Base-by-base conservation (phyloP, 2,113 vertebrate genomes). In the Mobula birostris region DNA sequence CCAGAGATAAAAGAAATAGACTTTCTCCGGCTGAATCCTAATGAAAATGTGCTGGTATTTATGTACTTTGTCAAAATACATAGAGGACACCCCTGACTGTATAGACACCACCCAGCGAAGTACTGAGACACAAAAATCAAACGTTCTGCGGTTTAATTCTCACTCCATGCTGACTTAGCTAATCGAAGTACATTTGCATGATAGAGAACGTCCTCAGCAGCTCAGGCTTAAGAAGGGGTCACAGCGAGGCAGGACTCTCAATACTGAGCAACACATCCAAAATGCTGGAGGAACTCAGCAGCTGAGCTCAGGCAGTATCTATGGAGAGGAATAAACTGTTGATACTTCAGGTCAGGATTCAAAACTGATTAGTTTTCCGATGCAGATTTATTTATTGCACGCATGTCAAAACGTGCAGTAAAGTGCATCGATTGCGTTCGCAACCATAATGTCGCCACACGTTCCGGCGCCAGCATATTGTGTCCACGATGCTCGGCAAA, bases 1-100 rank as follows among this genome's bases (percentile, higher is more conserved):
- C 79, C 87, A 95, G 95, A 94, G 58, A 66, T 90, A 90, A 66
- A 32, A 90, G n/a, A 90, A 68, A 66, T 88, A 66, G 85, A 32
- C 85, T 90, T 32, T 68, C 61, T 32, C 29, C 21, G 85, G 61
- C 58, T 68, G 29, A 36, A 36, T n/a, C 61, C 21, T 85, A 27
- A 85, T 27, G 24, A 85, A 85, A 32, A 15, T 32, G n/a, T 90
- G 61, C 61, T 36, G 85, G n/a, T 8, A 19, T 90, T 68, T 66
- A 68, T 68, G 61, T 90, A 66, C 61, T 66, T 90, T 90, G 61
- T n/a, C 29, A 90, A 32, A 63, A 90, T 90, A 90, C 66, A 90
- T 66, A 68, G 61, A 19, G 17, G 29, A 14, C 32, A 32, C 61
- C n/a, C n/a, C 61, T 90, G 61, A 90, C n/a, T 17, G 61, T 66